Percentiles rank a stretch among this genome's conserved stretches.
These are phyloP conservation scores for Heterohyrax brucei DNA, from an alignment of 2,797 vertebrate genomes.

Conservation along the genomic window DNA sequence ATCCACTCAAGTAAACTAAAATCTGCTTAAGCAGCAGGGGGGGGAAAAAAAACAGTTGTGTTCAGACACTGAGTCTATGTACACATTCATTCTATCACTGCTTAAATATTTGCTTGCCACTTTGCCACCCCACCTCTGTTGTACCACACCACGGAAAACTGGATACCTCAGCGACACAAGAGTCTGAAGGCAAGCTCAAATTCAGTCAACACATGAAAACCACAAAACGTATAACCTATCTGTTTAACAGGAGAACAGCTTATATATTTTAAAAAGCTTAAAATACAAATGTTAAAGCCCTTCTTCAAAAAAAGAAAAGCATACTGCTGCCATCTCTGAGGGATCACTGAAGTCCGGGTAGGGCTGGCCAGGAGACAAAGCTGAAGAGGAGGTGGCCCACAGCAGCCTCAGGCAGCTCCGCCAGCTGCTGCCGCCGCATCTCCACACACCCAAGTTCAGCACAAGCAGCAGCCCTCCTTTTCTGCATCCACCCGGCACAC, in stretches of 20 bases:
- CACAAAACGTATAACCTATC: neutral
- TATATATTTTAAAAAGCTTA: constrained; percentile 19
- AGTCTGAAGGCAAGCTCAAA: constrained; percentile 78
- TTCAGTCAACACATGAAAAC: constrained; percentile 33
- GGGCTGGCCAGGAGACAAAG: constrained; percentile 12
- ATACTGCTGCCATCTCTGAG: neutral
- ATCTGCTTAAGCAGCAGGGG: constrained; percentile 13
- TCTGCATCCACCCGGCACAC: neutral
- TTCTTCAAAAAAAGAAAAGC: constrained; percentile 53
- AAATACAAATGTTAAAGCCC: constrained; percentile 59
- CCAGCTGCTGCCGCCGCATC: constrained; percentile 48
- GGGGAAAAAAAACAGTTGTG: constrained; percentile 73
- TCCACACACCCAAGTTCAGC: neutral
- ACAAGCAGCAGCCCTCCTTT: neutral
- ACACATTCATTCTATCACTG: constrained; percentile 78
- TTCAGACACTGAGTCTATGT: constrained; percentile 76
- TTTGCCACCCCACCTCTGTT: constrained; percentile 24
- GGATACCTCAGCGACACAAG: constrained; percentile 69
- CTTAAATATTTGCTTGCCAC: constrained; percentile 82
- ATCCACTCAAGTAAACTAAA: constrained; percentile 51
- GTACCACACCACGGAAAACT: constrained; percentile 50
- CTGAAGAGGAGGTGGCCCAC: neutral
- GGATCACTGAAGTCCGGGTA: constrained; percentile 63
- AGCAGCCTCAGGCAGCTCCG: neutral
- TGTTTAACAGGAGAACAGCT: neutral